Evolutionary conservation across 1,140 invertebrate genomes (phyloP), one percentile per base, ranked within the genome.

Genomic region (Nomia melanderi): DNA sequence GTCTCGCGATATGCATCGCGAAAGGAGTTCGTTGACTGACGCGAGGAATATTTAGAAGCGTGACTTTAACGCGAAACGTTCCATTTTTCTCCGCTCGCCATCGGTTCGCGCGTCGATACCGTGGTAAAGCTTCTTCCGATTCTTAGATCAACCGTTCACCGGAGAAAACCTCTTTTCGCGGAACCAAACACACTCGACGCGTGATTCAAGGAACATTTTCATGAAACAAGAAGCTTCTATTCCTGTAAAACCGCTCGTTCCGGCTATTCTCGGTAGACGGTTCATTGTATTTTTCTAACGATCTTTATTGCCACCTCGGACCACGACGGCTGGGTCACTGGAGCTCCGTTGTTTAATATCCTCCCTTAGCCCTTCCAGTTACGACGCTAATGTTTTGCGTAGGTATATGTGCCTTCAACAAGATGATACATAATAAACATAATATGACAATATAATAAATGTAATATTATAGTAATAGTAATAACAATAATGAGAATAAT

Each of bases 21-120:
- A 36, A 64, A 64, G 23, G 50, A 39, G 72, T 75, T 75, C 72
- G 53, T 44, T 57, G 72, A 74, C 54, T 64, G 62, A 74, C 33
- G 36, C 50, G 11, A n/a, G 25, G 63, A 73, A 53, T 62, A 53
- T 25, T 73, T 73, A 17, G 44, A 73, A n/a, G n/a, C 41, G 57
- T 17, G 47, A 36, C 50, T 59, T 59, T 25, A n/a, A 50, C 9
- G 62, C 23, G 27, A 71, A 23, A 3, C 25, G 33, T 29, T 70
- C 36, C 14, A 59, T 41, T 70, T 59, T 47, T 39, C 25, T 41
- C 14, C 27, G 7, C 12, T 44, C 14, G n/a, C n/a, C n/a, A n/a
- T n/a, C 27, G 20, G 47, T 14, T 29, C 39, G 14, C 7, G 36
- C 11, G 5, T 56, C 23, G 25, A 70, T 23, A 7, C 2, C 17